Evolutionary conservation across 2,113 vertebrate genomes (phyloP).

Genomic region (Thunnus maccoyii): DNA sequence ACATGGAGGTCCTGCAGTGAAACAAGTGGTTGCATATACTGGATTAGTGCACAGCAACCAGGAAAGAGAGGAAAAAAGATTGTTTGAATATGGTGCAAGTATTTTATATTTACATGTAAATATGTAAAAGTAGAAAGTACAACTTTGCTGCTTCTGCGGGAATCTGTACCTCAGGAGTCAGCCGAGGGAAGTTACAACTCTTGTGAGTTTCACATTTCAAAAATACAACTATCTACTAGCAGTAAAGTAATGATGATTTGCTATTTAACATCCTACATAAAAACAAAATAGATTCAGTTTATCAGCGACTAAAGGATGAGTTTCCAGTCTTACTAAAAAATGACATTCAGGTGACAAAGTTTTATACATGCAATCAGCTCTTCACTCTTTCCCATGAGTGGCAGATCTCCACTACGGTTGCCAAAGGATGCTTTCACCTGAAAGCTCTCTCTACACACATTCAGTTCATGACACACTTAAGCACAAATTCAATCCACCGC

Average conservation of each 20-base stretch:
- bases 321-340: no score
- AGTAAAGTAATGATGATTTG: background rate
- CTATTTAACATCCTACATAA: background rate
- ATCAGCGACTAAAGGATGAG: background rate
- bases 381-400: background rate
- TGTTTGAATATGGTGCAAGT: background rate
- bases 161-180: no score
- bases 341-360: background rate
- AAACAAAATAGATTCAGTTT: background rate
- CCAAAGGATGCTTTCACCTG: constrained; percentile 50
- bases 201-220: background rate
- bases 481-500: constrained; percentile 38
- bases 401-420: constrained; percentile 26
- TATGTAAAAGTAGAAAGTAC: background rate
- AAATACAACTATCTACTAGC: background rate
- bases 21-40: constrained; percentile 3
- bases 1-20: constrained; percentile 26
- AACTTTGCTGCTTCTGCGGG: background rate
- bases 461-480: constrained; percentile 35
- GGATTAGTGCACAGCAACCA: background rate
- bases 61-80: background rate
- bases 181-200: background rate
- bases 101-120: background rate
- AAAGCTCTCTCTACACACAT: constrained; percentile 39
- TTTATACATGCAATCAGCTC: background rate